Conservation (phyloP, 2,888 invertebrate genomes). For the Scelioninae gen. 1 region DNA sequence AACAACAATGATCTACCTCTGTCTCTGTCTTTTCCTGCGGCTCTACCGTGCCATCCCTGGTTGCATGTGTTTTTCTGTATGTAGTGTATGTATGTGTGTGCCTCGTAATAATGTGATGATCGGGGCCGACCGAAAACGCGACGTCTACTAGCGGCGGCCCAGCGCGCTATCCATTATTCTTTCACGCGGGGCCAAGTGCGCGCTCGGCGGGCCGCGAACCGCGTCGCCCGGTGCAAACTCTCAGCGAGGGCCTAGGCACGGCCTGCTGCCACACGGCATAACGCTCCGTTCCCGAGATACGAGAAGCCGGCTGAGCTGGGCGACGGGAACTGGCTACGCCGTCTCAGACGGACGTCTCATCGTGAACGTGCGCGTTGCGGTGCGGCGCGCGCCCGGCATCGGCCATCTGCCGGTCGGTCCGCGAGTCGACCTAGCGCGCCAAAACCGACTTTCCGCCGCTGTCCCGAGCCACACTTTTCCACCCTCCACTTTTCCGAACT, state of each 20-base stretch:
- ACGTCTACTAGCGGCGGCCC: constrained; percentile 13
- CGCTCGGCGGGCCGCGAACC: too few species aligned
- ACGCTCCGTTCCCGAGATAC: constrained; percentile 74
- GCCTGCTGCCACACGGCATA: constrained; percentile 74
- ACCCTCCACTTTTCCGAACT: background rate
- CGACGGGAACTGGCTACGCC: constrained; percentile 74
- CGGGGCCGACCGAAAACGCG: background rate
- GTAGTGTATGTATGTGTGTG: constrained; percentile 3
- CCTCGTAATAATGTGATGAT: constrained; percentile 27
- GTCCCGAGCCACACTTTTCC: background rate
- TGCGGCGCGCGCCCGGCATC: constrained; percentile 76
- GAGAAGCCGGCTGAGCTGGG: constrained; percentile 81
- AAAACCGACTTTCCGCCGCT: constrained; percentile 75
- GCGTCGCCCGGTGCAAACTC: constrained; percentile 52
- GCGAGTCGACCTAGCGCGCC: constrained; percentile 81
- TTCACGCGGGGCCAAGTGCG: too few species aligned
- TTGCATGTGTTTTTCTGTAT: constrained; percentile 14
- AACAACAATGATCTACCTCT: constrained; percentile 24
- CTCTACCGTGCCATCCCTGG: constrained; percentile 49
- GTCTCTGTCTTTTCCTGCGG: constrained; percentile 19
- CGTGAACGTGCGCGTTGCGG: constrained; percentile 63
- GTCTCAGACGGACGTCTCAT: constrained; percentile 72
- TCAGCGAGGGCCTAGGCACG: constrained; percentile 68
- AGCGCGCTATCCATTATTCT: constrained; percentile 18
- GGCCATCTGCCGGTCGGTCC: constrained; percentile 82